Conservation (phyloP, 2,888 invertebrate species). For the Euplexia lucipara region DNA sequence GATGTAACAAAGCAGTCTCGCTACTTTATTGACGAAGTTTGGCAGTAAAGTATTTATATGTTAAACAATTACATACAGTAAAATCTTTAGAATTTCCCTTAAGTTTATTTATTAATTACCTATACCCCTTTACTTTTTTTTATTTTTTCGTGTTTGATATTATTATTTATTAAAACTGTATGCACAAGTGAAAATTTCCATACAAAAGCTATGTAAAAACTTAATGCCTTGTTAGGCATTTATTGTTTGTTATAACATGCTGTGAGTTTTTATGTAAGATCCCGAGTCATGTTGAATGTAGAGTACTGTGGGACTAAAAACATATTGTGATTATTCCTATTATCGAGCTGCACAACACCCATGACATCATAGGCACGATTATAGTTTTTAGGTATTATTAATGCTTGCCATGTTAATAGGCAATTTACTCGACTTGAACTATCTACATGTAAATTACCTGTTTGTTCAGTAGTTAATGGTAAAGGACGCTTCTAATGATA, state of each 20-base stretch:
- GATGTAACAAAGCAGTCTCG: too few species aligned
- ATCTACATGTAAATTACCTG: conserved; percentile 50
- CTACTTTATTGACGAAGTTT: too few species aligned
- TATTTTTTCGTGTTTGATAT: too few species aligned
- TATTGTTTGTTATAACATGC: conserved; percentile 2
- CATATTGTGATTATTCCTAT: conserved; percentile 34
- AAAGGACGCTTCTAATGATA: conserved; percentile 24
- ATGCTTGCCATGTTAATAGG: conserved; percentile 45
- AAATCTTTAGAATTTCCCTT: too few species aligned
- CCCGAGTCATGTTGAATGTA: conserved; percentile 14
- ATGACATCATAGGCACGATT: conserved; percentile 51
- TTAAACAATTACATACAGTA: too few species aligned
- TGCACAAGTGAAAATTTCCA: too few species aligned
- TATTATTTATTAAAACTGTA: too few species aligned
- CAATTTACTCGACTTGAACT: conserved; percentile 38
- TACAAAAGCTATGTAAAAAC: too few species aligned
- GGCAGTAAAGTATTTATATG: too few species aligned
- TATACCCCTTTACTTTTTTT: too few species aligned
- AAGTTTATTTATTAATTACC: too few species aligned
- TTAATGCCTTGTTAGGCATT: too few species aligned
- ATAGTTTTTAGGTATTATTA: conserved; percentile 37
- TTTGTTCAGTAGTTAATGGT: conserved; percentile 37
- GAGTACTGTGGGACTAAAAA: conserved; percentile 22
- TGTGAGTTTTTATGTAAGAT: background rate
- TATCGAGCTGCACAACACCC: conserved; percentile 9